phyloP scores from a whole-genome alignment of 2,888 invertebrate genomes.

The Apomyelois bistriatella region DNA sequence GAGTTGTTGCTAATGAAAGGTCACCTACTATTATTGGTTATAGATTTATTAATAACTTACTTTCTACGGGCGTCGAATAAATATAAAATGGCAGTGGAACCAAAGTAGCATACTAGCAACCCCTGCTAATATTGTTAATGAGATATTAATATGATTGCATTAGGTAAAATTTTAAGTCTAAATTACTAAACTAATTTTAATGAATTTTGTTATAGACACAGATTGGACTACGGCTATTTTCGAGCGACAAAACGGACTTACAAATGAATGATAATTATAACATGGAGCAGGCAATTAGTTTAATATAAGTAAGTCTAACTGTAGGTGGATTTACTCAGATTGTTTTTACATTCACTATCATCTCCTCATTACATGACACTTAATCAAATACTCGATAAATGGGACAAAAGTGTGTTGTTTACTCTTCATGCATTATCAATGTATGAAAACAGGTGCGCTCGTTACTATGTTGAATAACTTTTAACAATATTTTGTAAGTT shows the following conservation, averaged over 20 bases:
- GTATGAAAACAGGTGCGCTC: constrained; percentile 11
- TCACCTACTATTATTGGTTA: too few species aligned
- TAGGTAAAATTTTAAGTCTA: neutral
- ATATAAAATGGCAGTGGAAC: neutral
- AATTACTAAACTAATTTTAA: too few species aligned
- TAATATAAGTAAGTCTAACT: too few species aligned
- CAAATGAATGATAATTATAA: too few species aligned
- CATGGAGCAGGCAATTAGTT: too few species aligned
- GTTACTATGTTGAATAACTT: constrained; percentile 8
- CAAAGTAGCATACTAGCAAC: neutral
- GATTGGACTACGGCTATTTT: too few species aligned
- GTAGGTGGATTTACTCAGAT: too few species aligned
- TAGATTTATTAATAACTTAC: too few species aligned
- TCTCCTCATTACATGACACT: constrained; percentile 4
- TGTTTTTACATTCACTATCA: neutral
- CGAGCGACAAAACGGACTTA: too few species aligned
- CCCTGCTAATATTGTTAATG: neutral
- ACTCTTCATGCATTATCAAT: constrained; percentile 8
- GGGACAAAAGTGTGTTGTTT: constrained; percentile 8
- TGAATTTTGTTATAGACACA: too few species aligned
- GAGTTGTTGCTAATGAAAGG: too few species aligned
- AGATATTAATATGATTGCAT: neutral
- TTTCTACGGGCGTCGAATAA: too few species aligned
- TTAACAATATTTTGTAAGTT: neutral
- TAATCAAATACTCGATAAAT: constrained; percentile 10